Evolutionary conservation across 2,888 invertebrate genomes (phyloP), one percentile per base, ranked within the genome.

Genomic region (Geotrupes spiniger): DNA sequence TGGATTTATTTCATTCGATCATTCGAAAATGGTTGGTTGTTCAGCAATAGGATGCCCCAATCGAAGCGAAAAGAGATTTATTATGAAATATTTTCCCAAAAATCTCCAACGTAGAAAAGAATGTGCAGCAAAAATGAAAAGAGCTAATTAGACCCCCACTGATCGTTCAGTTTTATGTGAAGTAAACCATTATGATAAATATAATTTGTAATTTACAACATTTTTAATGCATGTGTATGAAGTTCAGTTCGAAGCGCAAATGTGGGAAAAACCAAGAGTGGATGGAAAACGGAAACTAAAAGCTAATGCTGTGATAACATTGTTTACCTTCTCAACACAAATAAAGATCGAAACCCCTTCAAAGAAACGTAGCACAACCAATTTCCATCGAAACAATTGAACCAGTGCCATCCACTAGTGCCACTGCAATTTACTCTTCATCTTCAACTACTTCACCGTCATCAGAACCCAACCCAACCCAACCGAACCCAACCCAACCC

Each of bases 191-290:
- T 14, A 15, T 37, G 15, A 15, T 11, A 37, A 26, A n/a, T 37
- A 14, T n/a, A 37, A 14, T 37, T 37, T 37, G 15, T 14, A 14
- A 11, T 14, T 37, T 15, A 14, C 15, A 14, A 37, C n/a, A n/a
- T 37, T 15, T 11, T 37, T 6, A n/a, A n/a, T n/a, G 27, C n/a
- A 26, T 6, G 6, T 29, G 12, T 29, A 39, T 27, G 17, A 53
- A 49, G 53, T 50, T 5, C 53, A 53, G 29, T 53, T 50, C 47
- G 50, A 33, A 12, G 42, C 46, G 25, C 39, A 49, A 11, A 54
- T 54, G 54, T 54, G 51, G 49, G 51, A 54, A 26, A 54, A 43
- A 46, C 49, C 44, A 9, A 37, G 49, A 25, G 52, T 41, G 11
- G 54, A 54, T 44, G 54, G 52, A n/a, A 50, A 16, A 15, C 42